Base-by-base conservation (phyloP, 2,113 vertebrate genomes). In the Ictalurus furcatus region DNA sequence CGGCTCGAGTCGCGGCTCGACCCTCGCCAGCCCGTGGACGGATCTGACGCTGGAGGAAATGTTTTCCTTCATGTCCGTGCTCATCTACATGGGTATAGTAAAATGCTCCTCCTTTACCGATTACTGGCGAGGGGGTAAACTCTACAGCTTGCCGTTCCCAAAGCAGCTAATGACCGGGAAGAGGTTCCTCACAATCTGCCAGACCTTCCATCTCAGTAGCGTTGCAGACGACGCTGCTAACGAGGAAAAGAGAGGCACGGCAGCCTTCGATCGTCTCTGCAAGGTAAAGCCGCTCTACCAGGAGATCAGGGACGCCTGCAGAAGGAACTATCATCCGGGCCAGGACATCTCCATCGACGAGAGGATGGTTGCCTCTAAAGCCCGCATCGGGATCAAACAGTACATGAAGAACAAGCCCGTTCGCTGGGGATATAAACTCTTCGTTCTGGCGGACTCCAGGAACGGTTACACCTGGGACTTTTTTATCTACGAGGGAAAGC, bases 381-480 rank as follows among this genome's bases (percentile, higher is more conserved):
- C 93, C 0, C 79, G 90, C 54, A 92, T 90, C 0, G 89, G 91
- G 0, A 54, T 94, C 9, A 95, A 94, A 94, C 92, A 0, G 94
- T 92, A 84, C 94, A 92, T 91, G 93, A 37, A 73, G 19, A 34
- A 7, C 21, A 40, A 74, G 7, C 34, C 37, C 21, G 34, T 40
- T 8, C 6, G 0, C 16, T 74, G 37, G 71, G 71, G 92, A 0
- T 94, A 92, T 28, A 95, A 94, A 90, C 90, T 95, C 5, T 95
- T 91, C 85, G 93, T 95, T 21, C 90, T 94, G 52, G 93, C 93
- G 0, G 94, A 95, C 52, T 94, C 93, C 0, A 1, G 13, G 0
- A 92, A 89, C 4, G 93, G 91, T 2, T 94, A 94, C 86, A 95
- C 94, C 1, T 59, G 92, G 11, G 94, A 95, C 56, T 94, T 95